Percentiles rank a stretch among this genome's conserved stretches.
Conservation (phyloP, 2,888 invertebrate genomes). For the Tethea ocularis region DNA sequence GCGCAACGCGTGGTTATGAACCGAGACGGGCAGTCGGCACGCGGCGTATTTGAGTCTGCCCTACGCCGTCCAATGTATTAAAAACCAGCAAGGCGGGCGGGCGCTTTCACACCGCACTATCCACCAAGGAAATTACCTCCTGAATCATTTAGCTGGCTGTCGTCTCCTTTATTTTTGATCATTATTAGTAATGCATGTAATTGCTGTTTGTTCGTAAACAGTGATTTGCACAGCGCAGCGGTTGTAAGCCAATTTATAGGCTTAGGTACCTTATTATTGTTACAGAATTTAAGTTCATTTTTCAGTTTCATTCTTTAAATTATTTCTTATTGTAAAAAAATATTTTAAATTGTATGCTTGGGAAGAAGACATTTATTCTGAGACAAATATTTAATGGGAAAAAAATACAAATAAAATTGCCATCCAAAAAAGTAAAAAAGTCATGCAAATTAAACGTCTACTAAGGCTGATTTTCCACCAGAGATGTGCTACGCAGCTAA, state of each 20-base stretch:
- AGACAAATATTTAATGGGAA: too few relatives aligned
- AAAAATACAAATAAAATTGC: too few relatives aligned
- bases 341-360: too few relatives aligned
- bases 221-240: neutral
- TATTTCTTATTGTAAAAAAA: neutral
- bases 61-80: constrained; percentile 11
- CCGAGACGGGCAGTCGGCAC: constrained; percentile 39
- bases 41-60: constrained; percentile 34
- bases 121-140: neutral
- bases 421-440: too few relatives aligned
- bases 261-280: neutral
- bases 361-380: neutral
- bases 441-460: too few relatives aligned
- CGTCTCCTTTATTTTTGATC: constrained; percentile 5
- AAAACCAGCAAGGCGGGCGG: constrained; percentile 18
- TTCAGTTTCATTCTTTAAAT: neutral
- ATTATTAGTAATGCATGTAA: neutral
- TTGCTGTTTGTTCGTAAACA: neutral
- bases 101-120: constrained; percentile 24
- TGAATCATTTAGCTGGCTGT: constrained; percentile 20
- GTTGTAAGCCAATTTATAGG: neutral
- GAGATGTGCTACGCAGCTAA: too few relatives aligned
- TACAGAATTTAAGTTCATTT: neutral
- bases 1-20: constrained; percentile 12
- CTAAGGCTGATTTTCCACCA: too few relatives aligned